Evolutionary conservation across 2,797 vertebrate species (phyloP), one percentile per base, ranked within the genome.

Genomic region (Poecilia velifera): DNA sequence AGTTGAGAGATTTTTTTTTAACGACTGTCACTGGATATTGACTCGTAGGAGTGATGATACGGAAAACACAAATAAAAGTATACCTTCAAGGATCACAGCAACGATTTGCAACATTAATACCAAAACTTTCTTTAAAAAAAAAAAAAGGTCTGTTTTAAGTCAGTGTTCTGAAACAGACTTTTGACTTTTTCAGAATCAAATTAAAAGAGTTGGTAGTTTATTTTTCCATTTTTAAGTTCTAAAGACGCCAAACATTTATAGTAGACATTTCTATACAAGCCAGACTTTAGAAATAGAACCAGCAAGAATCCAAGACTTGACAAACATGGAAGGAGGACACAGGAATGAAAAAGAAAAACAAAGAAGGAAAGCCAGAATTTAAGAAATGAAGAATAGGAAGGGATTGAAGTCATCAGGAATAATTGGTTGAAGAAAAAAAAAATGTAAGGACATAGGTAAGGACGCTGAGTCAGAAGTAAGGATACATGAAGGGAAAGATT

Each of bases 31-130:
- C 68, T 70, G 62, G 0, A 6, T 82, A 73, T 70, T 57, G 47
- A 74, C 31, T 81, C 74, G 77, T 55, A 81, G 49, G 80, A 74
- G 34, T 66, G 6, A 73, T 72, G 46, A 39, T 9, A 71, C 46
- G 28, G 9, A 76, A 83, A 78, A 80, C 78, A 18, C 55, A 28
- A 76, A 79, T 75, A 87, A 36, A 31, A 73, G 41, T 1, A 72
- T 51, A 43, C 36, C 78, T 72, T 45, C 13, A 71, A 71, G 68
- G 25, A 45, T n/a, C 25, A 45, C 10, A 16, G 39, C 68, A 71
- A 14, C 6, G 5, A 71, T 45, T 43, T 28, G 12, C 41, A 16
- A 43, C 25, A 46, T 46, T 46, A 71, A 71, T 0, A 46, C n/a
- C n/a, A 46, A 71, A 71, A 28, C 41, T 28, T 71, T 46, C 68